Conservation (phyloP, 1,140 invertebrate genomes). For the Apis florea region DNA sequence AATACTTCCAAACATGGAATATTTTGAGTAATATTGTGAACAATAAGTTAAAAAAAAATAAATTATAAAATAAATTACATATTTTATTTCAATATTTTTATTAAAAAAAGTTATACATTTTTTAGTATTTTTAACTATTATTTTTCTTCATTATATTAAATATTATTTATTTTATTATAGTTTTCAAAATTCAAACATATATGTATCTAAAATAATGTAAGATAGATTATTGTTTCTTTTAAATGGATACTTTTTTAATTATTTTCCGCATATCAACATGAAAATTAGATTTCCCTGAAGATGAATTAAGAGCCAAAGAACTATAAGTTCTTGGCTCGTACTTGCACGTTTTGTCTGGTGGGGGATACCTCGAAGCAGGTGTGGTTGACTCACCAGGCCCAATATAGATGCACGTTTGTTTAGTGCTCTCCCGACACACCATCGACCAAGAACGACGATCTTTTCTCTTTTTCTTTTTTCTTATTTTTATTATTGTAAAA, state of each 20-base stretch:
- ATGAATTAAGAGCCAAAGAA: slow-evolving; percentile 66
- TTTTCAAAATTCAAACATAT: neutral
- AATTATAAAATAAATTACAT: neutral
- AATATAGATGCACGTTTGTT: slow-evolving; percentile 75
- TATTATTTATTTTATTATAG: neutral
- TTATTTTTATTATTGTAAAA: slow-evolving; percentile 36
- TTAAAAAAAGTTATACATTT: neutral
- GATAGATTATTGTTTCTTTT: too few relatives aligned
- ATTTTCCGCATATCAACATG: neutral
- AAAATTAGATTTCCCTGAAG: slow-evolving; percentile 43
- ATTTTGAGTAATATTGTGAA: neutral
- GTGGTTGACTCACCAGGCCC: slow-evolving; percentile 75
- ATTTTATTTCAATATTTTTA: neutral
- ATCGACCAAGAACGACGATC: slow-evolving; percentile 70
- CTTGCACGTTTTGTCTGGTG: slow-evolving; percentile 48
- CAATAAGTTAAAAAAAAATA: neutral
- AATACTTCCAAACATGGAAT: neutral
- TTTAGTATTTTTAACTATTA: neutral
- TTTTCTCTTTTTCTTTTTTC: slow-evolving; percentile 34
- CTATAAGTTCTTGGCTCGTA: slow-evolving; percentile 76
- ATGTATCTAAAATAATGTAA: neutral
- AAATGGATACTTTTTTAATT: neutral
- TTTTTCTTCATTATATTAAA: neutral
- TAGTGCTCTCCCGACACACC: slow-evolving; percentile 73
- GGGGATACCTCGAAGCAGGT: slow-evolving; percentile 72